phyloP scores from a whole-genome alignment of 1,140 invertebrate genomes.

The Notospermus geniculatus region DNA sequence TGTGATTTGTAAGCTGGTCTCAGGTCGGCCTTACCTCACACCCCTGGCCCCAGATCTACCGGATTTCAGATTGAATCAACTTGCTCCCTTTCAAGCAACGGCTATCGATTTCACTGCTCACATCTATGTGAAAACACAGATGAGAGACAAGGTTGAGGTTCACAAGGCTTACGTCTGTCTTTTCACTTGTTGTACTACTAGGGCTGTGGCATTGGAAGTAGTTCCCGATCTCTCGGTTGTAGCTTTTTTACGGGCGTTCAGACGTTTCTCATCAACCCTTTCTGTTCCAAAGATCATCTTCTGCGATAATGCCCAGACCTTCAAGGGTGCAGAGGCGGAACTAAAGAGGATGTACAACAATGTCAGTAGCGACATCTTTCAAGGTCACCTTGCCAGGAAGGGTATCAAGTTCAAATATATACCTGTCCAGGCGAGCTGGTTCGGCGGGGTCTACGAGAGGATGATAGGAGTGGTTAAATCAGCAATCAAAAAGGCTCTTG shows the following conservation, averaged over 20 bases:
- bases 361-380: not conserved
- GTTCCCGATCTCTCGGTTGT: not conserved
- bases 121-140: not conserved
- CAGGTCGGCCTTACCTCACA: not conserved
- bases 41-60: not conserved
- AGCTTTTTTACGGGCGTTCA: not conserved
- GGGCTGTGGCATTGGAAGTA: not conserved
- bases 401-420: not conserved
- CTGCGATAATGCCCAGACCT: constrained; percentile 8
- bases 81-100: not conserved
- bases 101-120: constrained; percentile 6
- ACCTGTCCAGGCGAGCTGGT: constrained; percentile 7
- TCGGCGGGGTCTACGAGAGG: not conserved
- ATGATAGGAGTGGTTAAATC: not conserved
- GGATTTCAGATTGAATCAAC: not conserved
- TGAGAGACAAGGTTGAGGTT: not conserved
- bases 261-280: not conserved
- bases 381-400: not conserved
- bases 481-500: constrained; percentile 6
- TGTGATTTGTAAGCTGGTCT: not conserved
- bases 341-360: not conserved
- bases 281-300: not conserved
- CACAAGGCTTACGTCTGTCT: constrained; percentile 4
- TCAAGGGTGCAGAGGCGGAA: not conserved
- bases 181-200: constrained; percentile 1